phyloP scores from a whole-genome alignment of 2,797 vertebrate species.

The Pantherophis vulpinus region DNA sequence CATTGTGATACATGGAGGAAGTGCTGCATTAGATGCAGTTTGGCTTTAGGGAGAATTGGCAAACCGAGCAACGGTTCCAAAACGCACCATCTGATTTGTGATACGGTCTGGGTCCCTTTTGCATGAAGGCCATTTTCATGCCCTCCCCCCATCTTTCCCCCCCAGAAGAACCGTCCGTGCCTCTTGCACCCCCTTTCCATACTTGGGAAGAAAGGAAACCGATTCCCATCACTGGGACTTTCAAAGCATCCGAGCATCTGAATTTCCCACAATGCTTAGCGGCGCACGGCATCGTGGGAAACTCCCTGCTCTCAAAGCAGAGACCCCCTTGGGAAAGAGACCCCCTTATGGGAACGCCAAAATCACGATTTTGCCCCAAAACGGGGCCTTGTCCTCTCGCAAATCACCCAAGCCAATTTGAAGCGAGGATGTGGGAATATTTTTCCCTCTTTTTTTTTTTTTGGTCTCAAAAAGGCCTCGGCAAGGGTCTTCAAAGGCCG shows the following conservation, averaged over 20 bases:
- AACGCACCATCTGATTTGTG: background rate
- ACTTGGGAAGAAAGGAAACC: background rate
- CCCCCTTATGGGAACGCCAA: background rate
- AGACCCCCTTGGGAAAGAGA: background rate
- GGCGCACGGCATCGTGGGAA: background rate
- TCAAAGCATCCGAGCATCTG: background rate
- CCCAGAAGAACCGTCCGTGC: background rate
- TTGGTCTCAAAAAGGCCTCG: conserved; percentile 4
- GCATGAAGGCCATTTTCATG: background rate
- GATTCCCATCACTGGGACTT: background rate
- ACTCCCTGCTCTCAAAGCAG: background rate
- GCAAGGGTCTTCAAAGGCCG: background rate
- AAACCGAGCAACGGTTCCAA: background rate
- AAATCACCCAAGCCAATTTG: background rate
- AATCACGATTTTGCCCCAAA: background rate
- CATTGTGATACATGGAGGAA: background rate
- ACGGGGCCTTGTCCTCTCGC: background rate
- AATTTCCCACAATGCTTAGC: background rate
- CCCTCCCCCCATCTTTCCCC: background rate
- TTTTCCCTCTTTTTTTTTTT: fast-evolving
- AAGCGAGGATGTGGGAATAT: background rate
- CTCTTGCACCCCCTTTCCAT: background rate
- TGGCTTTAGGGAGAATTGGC: background rate
- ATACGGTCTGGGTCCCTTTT: background rate
- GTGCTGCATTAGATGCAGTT: background rate